phyloP scores from a whole-genome alignment of 2,888 invertebrate species.

The Agrotis segetum region DNA sequence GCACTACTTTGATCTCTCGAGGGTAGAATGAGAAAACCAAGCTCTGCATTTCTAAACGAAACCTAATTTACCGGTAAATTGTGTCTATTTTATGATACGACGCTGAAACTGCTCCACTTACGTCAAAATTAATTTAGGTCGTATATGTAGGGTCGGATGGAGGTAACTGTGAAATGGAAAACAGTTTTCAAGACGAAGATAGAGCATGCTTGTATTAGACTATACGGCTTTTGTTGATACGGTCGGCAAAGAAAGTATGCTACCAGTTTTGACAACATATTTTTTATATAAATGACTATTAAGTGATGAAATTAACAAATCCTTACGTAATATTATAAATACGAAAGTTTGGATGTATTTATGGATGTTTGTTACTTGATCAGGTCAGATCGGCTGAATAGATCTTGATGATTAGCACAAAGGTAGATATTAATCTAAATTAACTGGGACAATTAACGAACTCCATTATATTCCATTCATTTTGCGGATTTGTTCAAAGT shows the following conservation, averaged over 20 bases:
- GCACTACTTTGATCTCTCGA: background rate
- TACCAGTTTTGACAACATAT: background rate
- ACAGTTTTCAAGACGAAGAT: conserved; percentile 36
- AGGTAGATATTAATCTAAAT: too few species aligned
- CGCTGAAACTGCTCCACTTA: conserved; percentile 21
- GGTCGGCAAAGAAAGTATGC: background rate
- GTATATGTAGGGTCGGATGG: conserved; percentile 9
- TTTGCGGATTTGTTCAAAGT: too few species aligned
- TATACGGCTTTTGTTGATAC: too few species aligned
- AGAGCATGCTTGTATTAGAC: conserved; percentile 26
- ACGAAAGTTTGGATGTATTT: too few species aligned
- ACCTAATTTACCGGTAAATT: conserved; percentile 41
- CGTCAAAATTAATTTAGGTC: conserved; percentile 42
- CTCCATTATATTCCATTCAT: too few species aligned
- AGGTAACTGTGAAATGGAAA: conserved; percentile 16
- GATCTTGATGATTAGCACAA: too few species aligned
- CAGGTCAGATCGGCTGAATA: too few species aligned
- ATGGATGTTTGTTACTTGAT: too few species aligned
- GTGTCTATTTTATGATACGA: conserved; percentile 28
- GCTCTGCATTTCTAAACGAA: conserved; percentile 21
- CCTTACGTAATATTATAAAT: too few species aligned
- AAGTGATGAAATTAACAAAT: too few species aligned
- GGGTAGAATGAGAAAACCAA: background rate
- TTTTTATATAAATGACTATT: too few species aligned
- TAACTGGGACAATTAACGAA: too few species aligned